Percentiles rank a stretch among this genome's conserved stretches.
These are phyloP conservation scores for Tenebrosternarchus preto DNA, from an alignment of 2,113 vertebrate species.

Conservation along the genomic window DNA sequence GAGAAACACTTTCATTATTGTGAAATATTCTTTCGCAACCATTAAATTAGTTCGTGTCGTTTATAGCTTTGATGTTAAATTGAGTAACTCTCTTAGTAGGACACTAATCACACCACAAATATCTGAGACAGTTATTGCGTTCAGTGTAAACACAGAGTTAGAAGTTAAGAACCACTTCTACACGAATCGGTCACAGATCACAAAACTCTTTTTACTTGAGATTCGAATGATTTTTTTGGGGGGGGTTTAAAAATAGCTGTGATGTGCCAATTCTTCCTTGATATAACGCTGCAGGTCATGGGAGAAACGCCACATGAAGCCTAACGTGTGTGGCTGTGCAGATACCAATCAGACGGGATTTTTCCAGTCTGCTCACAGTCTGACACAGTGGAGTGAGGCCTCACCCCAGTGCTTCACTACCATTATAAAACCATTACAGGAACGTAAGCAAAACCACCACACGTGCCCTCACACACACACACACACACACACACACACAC, in stretches of 20 bases:
- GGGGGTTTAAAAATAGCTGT: no score
- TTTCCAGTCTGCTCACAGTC: background rate
- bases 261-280: no score
- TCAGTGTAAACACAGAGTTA: no score
- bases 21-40: background rate
- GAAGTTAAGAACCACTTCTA: background rate
- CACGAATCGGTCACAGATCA: background rate
- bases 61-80: no score
- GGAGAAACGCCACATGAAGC: background rate
- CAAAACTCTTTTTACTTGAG: no score
- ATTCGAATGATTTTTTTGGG: no score
- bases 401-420: slow-evolving; percentile 7
- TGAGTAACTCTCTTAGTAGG: background rate
- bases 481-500: background rate
- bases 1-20: slow-evolving; percentile 13
- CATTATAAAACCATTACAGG: background rate
- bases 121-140: no score
- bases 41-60: background rate
- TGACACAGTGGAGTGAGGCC: background rate
- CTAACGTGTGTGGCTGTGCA: background rate
- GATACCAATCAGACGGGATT: background rate
- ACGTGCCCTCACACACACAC: background rate
- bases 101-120: background rate
- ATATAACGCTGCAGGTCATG: no score
- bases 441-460: background rate